phyloP scores from a whole-genome alignment of 2,113 vertebrate genomes.

The Megalops atlanticus region DNA sequence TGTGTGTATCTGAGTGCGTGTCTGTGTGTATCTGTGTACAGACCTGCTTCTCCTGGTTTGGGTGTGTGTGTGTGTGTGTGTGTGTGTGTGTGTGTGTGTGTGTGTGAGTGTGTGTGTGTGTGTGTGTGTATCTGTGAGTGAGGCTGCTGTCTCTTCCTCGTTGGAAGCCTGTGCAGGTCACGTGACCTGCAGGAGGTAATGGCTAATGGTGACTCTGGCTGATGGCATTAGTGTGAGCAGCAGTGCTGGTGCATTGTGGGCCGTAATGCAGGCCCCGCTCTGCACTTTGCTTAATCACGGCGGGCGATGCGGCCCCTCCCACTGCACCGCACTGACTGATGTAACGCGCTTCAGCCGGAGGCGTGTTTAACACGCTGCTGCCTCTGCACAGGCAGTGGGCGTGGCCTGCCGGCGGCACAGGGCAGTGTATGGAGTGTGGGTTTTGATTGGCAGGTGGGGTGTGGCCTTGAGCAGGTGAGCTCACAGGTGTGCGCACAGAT shows the following conservation, averaged over 20 bases:
- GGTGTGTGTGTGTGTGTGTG: background rate
- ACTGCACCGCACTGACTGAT: no score
- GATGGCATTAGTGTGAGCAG: conserved; percentile 16
- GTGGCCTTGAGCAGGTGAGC: no score
- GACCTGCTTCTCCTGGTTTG: background rate
- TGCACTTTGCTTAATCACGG: conserved; percentile 4
- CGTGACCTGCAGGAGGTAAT: conserved; percentile 12
- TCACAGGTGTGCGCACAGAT: no score
- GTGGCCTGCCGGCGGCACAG: no score
- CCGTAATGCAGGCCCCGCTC: conserved; percentile 1
- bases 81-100: background rate
- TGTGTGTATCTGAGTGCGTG: background rate
- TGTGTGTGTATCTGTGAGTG: background rate
- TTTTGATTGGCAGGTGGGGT: no score
- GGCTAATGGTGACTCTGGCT: conserved; percentile 5
- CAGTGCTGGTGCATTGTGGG: background rate
- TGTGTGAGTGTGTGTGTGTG: background rate
- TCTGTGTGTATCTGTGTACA: background rate
- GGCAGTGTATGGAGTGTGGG: no score
- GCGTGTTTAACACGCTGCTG: no score
- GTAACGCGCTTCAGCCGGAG: no score
- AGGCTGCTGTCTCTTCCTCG: background rate
- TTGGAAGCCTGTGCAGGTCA: background rate
- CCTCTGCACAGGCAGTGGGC: no score
- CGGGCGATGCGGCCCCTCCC: no score